Percentiles rank a stretch among this genome's conserved stretches.
These are phyloP conservation scores for Lipophrys pholis DNA, from an alignment of 2,113 vertebrate genomes.

Conservation along the genomic window DNA sequence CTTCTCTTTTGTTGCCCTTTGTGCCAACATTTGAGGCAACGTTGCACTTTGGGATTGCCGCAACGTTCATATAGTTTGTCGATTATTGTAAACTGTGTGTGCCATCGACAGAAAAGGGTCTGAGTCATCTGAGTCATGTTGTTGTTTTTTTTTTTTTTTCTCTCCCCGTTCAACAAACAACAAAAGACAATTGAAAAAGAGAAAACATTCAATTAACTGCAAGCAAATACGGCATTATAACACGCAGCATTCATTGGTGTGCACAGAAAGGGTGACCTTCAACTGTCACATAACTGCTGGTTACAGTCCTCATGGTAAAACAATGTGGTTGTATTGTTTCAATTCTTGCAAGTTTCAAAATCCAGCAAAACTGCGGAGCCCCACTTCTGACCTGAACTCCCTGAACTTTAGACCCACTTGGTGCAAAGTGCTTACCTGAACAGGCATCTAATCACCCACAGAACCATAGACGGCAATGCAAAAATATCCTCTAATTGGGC, in stretches of 20 bases:
- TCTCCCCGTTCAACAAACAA: background rate
- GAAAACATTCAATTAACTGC: background rate
- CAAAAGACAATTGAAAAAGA: constrained; percentile 2
- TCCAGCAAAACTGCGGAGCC: background rate
- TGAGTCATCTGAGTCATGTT: background rate
- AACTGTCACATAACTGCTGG: background rate
- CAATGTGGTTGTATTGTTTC: background rate
- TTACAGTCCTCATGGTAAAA: background rate
- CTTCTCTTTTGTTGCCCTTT: constrained; percentile 7
- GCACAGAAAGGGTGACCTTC: background rate
- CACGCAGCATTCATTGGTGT: background rate
- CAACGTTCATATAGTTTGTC: background rate
- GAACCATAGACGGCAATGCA: constrained; percentile 40
- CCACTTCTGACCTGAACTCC: constrained; percentile 26
- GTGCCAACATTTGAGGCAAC: constrained; percentile 14
- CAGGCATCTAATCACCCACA: constrained; percentile 57
- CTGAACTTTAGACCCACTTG: constrained; percentile 19
- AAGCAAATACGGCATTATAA: background rate
- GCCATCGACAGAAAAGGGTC: background rate
- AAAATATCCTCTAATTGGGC: constrained; percentile 68
- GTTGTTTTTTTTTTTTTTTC: background rate
- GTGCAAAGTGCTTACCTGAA: constrained; percentile 38
- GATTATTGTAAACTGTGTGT: constrained; percentile 1
- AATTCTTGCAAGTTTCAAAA: background rate
- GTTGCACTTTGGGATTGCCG: background rate